Conservation (phyloP, 2,113 vertebrate species). For the Gymnorhina tibicen region DNA sequence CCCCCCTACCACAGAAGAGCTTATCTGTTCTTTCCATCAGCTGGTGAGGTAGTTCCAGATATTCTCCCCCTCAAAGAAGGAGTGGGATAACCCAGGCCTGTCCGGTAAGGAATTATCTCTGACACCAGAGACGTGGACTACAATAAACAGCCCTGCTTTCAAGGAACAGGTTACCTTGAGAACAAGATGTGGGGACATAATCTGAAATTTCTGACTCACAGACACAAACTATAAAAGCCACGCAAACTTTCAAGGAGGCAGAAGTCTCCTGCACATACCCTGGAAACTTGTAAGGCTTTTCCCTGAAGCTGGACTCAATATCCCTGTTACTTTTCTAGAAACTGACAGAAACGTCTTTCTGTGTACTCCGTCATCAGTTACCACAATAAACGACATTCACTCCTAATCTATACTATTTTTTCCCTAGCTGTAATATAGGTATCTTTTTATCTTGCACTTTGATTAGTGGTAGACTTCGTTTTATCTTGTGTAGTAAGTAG, state of each 20-base stretch:
- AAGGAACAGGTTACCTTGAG: not conserved
- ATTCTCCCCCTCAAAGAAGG: not conserved
- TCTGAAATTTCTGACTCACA: not conserved
- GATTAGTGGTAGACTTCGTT: not conserved
- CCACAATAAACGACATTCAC: not conserved
- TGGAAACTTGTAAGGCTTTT: not conserved
- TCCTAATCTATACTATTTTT: not conserved
- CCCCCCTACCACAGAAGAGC: not conserved
- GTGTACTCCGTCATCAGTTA: not conserved
- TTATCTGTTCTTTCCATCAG: not conserved
- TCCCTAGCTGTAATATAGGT: too few species aligned
- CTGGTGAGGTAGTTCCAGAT: not conserved
- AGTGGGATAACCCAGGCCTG: not conserved
- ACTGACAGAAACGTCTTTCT: not conserved
- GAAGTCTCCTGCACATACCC: not conserved
- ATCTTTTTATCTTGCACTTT: not conserved
- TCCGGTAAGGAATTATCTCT: not conserved
- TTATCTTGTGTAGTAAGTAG: not conserved
- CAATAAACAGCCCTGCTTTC: not conserved
- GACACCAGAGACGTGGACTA: not conserved
- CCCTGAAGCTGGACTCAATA: not conserved
- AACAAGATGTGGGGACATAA: not conserved
- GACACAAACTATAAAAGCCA: not conserved
- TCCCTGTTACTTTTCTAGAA: not conserved
- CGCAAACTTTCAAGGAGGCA: not conserved